Percentiles rank a stretch among this genome's conserved stretches.
Evolutionary conservation across 2,797 vertebrate genomes (phyloP).

Genomic region (Xyrichtys novacula): DNA sequence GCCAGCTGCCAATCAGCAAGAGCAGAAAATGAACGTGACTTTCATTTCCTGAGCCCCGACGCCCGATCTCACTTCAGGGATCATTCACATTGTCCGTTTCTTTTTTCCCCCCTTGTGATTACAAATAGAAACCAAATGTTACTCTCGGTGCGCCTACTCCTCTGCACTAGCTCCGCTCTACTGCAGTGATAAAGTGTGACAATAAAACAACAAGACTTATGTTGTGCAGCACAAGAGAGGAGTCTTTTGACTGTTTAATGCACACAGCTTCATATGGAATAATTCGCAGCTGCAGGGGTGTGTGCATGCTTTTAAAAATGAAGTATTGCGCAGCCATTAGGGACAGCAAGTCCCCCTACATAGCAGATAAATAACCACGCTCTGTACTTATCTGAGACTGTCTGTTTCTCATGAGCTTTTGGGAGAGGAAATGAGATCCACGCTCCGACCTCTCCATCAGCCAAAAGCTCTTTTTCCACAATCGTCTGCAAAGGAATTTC

Average conservation of each 20-base stretch:
- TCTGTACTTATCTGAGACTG: constrained; percentile 76
- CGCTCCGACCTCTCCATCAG: constrained; percentile 62
- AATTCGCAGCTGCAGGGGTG: constrained; percentile 47
- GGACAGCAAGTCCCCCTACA: constrained; percentile 62
- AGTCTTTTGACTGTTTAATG: constrained; percentile 53
- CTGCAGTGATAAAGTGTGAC: constrained; percentile 52
- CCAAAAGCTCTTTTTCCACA: constrained; percentile 73
- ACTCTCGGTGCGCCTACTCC: constrained; percentile 15
- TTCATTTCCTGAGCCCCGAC: neutral
- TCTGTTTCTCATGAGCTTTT: constrained; percentile 86
- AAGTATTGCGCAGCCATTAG: constrained; percentile 59
- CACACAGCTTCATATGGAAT: constrained; percentile 44
- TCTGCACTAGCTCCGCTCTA: constrained; percentile 16
- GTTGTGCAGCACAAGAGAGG: constrained; percentile 33
- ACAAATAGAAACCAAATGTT: constrained; percentile 58
- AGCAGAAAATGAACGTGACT: constrained; percentile 19
- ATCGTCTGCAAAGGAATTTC: constrained; percentile 70
- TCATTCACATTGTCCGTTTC: constrained; percentile 3
- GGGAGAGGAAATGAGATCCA: constrained; percentile 83
- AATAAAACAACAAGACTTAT: constrained; percentile 62
- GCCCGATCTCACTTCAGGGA: constrained; percentile 11
- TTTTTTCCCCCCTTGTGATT: constrained; percentile 18
- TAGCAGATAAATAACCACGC: constrained; percentile 78
- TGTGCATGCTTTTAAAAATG: constrained; percentile 58
- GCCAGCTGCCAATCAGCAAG: constrained; percentile 22